phyloP scores from a whole-genome alignment of 2,888 invertebrate genomes.

The Drosophila lacicola region DNA sequence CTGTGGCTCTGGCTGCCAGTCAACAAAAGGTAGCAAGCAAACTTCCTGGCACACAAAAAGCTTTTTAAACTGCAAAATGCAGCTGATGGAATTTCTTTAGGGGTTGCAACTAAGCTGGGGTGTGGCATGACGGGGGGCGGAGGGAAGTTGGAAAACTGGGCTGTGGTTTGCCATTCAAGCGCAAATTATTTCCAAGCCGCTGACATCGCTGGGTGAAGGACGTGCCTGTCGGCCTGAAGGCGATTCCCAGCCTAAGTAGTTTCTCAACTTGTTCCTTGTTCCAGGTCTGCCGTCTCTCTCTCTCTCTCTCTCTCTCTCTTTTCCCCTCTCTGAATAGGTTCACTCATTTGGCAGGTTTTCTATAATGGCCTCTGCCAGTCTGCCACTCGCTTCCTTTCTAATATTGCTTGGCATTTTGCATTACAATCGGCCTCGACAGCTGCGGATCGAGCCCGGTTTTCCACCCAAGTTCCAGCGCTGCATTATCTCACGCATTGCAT shows the following conservation, averaged over 20 bases:
- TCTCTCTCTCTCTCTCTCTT: neutral
- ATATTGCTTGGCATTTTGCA: constrained; percentile 24
- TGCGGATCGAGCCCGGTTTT: constrained; percentile 8
- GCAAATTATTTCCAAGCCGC: constrained; percentile 65
- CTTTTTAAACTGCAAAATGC: constrained; percentile 68
- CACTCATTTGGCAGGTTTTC: constrained; percentile 44
- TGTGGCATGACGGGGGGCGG: neutral
- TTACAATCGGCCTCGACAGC: constrained; percentile 36
- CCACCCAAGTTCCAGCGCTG: neutral
- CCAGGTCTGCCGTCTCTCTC: neutral
- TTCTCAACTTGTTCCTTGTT: constrained; percentile 17
- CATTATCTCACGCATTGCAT: constrained; percentile 56
- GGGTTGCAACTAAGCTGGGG: constrained; percentile 13
- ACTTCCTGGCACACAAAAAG: constrained; percentile 68
- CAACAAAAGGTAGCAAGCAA: constrained; percentile 76
- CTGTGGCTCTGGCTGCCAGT: constrained; percentile 25
- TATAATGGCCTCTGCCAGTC: neutral
- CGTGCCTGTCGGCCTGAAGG: constrained; percentile 18
- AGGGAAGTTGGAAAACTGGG: constrained; percentile 5
- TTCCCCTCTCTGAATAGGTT: constrained; percentile 11
- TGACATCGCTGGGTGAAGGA: constrained; percentile 54
- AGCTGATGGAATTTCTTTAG: constrained; percentile 60
- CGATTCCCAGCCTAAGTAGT: constrained; percentile 35
- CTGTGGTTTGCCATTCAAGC: constrained; percentile 65
- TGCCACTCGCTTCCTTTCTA: constrained; percentile 8